phyloP scores from a whole-genome alignment of 2,797 vertebrate species.

The Cuculus canorus region DNA sequence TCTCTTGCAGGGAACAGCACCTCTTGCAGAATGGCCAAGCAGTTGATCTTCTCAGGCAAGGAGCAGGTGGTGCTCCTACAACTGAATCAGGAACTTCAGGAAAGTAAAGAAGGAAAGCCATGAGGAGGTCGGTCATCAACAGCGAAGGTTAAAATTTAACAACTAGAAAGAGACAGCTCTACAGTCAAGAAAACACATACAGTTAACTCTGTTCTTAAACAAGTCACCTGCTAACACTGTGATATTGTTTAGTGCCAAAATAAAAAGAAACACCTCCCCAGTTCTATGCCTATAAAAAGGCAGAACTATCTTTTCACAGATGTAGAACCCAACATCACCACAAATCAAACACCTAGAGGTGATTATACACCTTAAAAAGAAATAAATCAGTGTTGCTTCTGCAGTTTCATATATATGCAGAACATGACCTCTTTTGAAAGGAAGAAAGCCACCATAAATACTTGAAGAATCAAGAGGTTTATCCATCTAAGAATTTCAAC shows the following conservation, averaged over 20 bases:
- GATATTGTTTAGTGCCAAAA: neutral
- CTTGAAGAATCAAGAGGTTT: neutral
- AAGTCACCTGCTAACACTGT: neutral
- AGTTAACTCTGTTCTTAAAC: neutral
- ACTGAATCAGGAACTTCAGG: neutral
- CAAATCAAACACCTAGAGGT: neutral
- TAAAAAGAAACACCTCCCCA: neutral
- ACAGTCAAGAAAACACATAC: neutral
- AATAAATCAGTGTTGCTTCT: neutral
- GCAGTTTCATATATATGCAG: neutral
- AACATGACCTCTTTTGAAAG: neutral
- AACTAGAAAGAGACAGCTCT: neutral
- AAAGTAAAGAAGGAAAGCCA: neutral
- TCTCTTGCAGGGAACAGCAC: neutral
- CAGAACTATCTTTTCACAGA: neutral
- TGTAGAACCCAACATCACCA: neutral
- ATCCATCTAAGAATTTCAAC: neutral
- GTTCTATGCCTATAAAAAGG: neutral
- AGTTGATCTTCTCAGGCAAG: neutral
- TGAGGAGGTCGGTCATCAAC: no score
- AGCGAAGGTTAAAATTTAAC: neutral
- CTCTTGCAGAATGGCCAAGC: rapidly evolving
- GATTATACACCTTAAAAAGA: neutral
- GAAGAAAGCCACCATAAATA: neutral
- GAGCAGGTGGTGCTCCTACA: neutral